Percentiles rank a stretch among this genome's conserved stretches.
These are phyloP conservation scores for Eulithis prunata DNA, from an alignment of 2,888 invertebrate species.

Conservation along the genomic window DNA sequence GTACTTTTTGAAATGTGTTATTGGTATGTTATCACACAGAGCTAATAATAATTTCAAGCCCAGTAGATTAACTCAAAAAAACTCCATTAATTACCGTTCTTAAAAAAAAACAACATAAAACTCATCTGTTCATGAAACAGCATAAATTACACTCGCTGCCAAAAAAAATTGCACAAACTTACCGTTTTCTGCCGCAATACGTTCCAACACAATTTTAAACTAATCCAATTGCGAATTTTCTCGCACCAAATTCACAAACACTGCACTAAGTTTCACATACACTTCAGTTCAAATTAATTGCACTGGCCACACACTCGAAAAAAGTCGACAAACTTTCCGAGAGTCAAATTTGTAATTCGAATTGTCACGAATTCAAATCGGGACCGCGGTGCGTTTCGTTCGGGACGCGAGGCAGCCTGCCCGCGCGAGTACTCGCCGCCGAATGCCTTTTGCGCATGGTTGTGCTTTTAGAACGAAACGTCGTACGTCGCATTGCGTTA, in stretches of 20 bases:
- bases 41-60: neutral
- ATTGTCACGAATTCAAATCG: conserved; percentile 20
- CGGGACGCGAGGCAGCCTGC: conserved; percentile 38
- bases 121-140: neutral
- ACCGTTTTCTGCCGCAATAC: conserved; percentile 36
- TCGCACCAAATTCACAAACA: conserved; percentile 30
- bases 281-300: conserved; percentile 22
- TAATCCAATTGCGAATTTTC: conserved; percentile 28
- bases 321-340: conserved; percentile 8
- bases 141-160: conserved; percentile 19
- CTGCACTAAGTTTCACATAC: conserved; percentile 26
- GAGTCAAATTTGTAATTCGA: conserved; percentile 16
- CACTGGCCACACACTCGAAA: conserved; percentile 10
- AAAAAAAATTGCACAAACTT: conserved; percentile 33
- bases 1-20: no score
- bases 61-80: neutral
- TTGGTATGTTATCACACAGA: neutral
- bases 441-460: conserved; percentile 82
- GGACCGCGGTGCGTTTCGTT: conserved; percentile 14
- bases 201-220: conserved; percentile 33
- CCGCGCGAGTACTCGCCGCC: conserved; percentile 45
- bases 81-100: neutral
- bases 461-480: conserved; percentile 62
- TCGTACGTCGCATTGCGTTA: conserved; percentile 82
- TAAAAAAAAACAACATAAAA: conserved; percentile 6